phyloP scores from a whole-genome alignment of 2,113 vertebrate genomes.

The Serilophus lunatus region DNA sequence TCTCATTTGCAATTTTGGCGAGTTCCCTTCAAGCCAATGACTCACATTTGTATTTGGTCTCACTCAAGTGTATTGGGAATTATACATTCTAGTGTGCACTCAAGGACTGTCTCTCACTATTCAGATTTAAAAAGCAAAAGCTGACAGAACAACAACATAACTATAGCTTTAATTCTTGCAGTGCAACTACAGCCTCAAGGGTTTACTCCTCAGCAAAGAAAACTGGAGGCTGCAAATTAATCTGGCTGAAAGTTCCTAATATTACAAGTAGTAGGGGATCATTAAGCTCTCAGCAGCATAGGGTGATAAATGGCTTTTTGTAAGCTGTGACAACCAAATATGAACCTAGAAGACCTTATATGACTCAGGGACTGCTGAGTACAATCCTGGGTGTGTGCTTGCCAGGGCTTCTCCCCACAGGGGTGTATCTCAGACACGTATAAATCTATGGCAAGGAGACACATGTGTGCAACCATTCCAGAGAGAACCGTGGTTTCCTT shows the following conservation, averaged over 20 bases:
- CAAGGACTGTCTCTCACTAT: neutral
- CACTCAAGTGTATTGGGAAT: neutral
- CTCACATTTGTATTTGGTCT: neutral
- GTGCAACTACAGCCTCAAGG: neutral
- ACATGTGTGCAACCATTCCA: accelerated
- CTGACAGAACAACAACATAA: neutral
- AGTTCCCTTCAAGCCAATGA: neutral
- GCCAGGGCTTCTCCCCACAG: neutral
- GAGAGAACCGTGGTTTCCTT: neutral
- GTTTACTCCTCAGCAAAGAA: neutral
- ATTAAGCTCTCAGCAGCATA: neutral
- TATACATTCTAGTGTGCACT: neutral
- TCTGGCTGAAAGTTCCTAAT: neutral
- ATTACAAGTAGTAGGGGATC: neutral
- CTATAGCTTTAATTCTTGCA: neutral
- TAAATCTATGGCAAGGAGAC: neutral
- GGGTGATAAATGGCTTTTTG: neutral
- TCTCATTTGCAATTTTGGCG: neutral
- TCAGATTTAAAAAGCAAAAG: neutral
- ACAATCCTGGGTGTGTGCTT: neutral
- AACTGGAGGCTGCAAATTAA: neutral
- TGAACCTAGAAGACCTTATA: neutral
- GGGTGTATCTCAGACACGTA: neutral
- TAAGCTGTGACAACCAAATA: neutral
- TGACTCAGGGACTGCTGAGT: neutral